phyloP scores from a whole-genome alignment of 2,888 invertebrate species.

The Microplitis manilae region DNA sequence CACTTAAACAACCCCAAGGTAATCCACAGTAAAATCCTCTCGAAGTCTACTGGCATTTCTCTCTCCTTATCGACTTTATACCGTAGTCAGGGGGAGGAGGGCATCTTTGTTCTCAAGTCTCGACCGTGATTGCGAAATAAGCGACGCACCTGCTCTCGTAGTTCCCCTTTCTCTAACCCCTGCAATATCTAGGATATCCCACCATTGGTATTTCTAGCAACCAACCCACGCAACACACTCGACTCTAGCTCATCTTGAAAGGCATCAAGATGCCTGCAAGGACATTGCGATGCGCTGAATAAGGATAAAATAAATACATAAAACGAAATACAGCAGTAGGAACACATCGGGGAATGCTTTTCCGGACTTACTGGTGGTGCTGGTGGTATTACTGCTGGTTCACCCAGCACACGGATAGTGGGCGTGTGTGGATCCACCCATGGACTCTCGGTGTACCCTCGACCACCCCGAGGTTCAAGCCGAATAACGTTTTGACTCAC shows the following conservation, averaged over 20 bases:
- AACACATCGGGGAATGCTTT: constrained; percentile 26
- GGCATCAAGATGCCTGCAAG: constrained; percentile 12
- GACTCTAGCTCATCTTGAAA: constrained; percentile 9
- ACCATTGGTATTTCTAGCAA: not conserved
- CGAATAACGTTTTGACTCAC: constrained; percentile 52
- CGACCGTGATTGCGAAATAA: constrained; percentile 47
- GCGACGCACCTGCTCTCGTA: constrained; percentile 38
- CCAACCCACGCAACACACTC: not conserved
- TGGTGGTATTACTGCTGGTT: constrained; percentile 35
- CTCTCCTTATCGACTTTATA: constrained; percentile 34
- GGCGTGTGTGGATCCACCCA: constrained; percentile 35
- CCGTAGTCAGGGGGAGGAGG: constrained; percentile 3
- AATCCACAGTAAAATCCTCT: constrained; percentile 33
- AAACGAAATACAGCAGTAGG: constrained; percentile 36
- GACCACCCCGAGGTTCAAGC: constrained; percentile 45
- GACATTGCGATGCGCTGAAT: constrained; percentile 4
- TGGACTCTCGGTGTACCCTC: constrained; percentile 35
- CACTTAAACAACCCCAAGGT: constrained; percentile 33
- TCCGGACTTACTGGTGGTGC: constrained; percentile 18
- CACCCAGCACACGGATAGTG: constrained; percentile 20
- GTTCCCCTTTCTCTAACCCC: not conserved
- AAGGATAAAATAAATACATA: constrained; percentile 44
- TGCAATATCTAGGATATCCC: constrained; percentile 5
- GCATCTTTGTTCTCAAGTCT: constrained; percentile 39
- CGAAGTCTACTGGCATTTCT: constrained; percentile 14